These are phyloP conservation scores for Sandelia bainsii DNA, from an alignment of 2,797 vertebrate genomes.

Conservation along the genomic window DNA sequence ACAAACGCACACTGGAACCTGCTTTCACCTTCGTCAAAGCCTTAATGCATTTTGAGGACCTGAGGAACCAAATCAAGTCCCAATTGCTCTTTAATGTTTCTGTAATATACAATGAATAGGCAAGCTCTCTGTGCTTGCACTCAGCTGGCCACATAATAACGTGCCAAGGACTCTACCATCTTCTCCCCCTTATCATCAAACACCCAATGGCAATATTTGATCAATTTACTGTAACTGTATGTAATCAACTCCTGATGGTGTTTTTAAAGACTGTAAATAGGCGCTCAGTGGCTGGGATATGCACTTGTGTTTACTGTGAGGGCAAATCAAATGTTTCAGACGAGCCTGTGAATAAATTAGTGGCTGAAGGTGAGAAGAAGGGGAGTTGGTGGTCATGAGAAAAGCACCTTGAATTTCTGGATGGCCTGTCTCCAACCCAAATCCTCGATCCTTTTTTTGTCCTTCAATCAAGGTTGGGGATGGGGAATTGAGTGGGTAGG, in stretches of 20 bases:
- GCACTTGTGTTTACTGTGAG: constrained; percentile 33
- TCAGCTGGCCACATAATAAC: constrained; percentile 39
- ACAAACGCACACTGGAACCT: constrained; percentile 19
- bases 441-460: constrained; percentile 25
- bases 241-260: constrained; percentile 43
- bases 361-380: constrained; percentile 55
- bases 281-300: constrained; percentile 27
- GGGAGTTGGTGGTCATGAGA: constrained; percentile 50
- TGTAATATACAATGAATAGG: constrained; percentile 48
- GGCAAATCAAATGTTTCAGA: constrained; percentile 42
- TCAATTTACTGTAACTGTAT: constrained; percentile 48
- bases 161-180: constrained; percentile 23
- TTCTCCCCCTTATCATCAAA: constrained; percentile 11
- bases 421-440: constrained; percentile 40
- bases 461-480: constrained; percentile 50
- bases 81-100: constrained; percentile 44
- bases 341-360: constrained; percentile 48
- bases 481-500: constrained; percentile 60
- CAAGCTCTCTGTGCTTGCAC: constrained; percentile 30
- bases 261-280: constrained; percentile 31
- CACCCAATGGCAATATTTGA: constrained; percentile 63
- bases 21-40: constrained; percentile 13
- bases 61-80: constrained; percentile 21
- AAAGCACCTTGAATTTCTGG: constrained; percentile 26
- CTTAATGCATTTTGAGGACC: constrained; percentile 4